These are phyloP conservation scores for Eubasilissa splendida DNA, from an alignment of 2,888 invertebrate species.

Conservation along the genomic window DNA sequence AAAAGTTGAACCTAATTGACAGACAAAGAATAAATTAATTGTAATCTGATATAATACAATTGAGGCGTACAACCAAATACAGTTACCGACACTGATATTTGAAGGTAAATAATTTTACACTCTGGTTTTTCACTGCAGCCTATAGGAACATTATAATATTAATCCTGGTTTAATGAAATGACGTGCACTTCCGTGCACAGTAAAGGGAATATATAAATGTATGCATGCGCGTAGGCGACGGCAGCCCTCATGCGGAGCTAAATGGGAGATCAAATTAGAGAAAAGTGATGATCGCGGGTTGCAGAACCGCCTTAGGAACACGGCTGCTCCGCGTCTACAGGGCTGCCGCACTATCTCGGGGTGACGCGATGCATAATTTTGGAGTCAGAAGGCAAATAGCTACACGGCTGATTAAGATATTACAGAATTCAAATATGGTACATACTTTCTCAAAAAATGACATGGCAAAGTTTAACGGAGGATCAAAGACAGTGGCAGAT, in stretches of 20 bases:
- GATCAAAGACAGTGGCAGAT: too few species aligned
- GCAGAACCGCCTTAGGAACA: slow-evolving; percentile 44
- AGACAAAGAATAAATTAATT: too few species aligned
- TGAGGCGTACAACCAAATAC: background rate
- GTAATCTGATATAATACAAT: background rate
- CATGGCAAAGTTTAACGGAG: too few species aligned
- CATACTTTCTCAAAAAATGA: too few species aligned
- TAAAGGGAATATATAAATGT: slow-evolving; percentile 48
- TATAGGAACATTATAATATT: background rate
- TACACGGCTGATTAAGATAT: too few species aligned
- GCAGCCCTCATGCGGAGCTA: slow-evolving; percentile 47
- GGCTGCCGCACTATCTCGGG: too few species aligned
- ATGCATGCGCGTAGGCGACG: slow-evolving; percentile 49
- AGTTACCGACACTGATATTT: background rate
- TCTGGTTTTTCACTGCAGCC: background rate
- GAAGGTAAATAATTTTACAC: background rate
- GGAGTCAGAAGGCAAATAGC: too few species aligned
- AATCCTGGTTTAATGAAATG: background rate
- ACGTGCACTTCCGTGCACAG: background rate
- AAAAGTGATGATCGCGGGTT: slow-evolving; percentile 50
- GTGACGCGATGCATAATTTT: too few species aligned
- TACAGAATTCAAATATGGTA: too few species aligned
- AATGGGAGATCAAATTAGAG: slow-evolving; percentile 57
- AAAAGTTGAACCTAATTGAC: too few species aligned
- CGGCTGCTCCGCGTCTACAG: background rate